Conservation (phyloP, 2,113 vertebrate genomes). For the Plotosus lineatus region DNA sequence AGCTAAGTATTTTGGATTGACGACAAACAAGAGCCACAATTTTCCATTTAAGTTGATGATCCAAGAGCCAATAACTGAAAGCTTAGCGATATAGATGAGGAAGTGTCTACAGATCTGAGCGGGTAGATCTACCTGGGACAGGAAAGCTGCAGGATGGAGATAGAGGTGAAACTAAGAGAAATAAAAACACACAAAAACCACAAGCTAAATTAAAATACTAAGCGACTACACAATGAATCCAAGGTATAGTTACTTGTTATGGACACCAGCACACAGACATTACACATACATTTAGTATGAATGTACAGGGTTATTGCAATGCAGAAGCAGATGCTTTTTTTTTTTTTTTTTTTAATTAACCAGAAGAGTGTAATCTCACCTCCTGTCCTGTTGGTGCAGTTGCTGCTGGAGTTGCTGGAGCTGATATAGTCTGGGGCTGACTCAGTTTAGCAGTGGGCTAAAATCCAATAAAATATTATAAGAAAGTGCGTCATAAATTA, state of each 20-base stretch:
- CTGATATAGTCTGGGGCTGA: conserved; percentile 62
- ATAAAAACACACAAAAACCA: conserved; percentile 60
- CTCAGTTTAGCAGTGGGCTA: conserved; percentile 43
- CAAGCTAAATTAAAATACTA: conserved; percentile 56
- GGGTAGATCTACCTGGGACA: conserved; percentile 63
- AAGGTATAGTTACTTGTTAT: conserved; percentile 3
- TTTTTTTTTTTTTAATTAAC: conserved; percentile 5
- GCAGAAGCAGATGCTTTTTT: conserved; percentile 1
- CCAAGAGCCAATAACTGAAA: conserved; percentile 20
- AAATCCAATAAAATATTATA: conserved; percentile 44
- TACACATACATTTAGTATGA: conserved; percentile 13
- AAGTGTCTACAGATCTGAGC: conserved; percentile 42
- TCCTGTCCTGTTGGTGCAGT: conserved; percentile 62
- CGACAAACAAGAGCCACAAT: background rate
- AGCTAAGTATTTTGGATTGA: background rate
- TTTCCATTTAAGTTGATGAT: background rate
- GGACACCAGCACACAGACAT: conserved; percentile 8
- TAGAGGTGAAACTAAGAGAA: conserved; percentile 64
- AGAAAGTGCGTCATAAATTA: background rate
- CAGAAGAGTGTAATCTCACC: conserved; percentile 49
- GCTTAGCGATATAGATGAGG: conserved; percentile 20
- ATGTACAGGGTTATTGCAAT: background rate
- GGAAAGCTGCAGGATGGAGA: conserved; percentile 65
- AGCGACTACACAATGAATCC: conserved; percentile 40
- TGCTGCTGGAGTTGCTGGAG: conserved; percentile 62